Evolutionary conservation across 2,797 vertebrate genomes (phyloP), one percentile per base, ranked within the genome.

Genomic region (Squalus acanthias): DNA sequence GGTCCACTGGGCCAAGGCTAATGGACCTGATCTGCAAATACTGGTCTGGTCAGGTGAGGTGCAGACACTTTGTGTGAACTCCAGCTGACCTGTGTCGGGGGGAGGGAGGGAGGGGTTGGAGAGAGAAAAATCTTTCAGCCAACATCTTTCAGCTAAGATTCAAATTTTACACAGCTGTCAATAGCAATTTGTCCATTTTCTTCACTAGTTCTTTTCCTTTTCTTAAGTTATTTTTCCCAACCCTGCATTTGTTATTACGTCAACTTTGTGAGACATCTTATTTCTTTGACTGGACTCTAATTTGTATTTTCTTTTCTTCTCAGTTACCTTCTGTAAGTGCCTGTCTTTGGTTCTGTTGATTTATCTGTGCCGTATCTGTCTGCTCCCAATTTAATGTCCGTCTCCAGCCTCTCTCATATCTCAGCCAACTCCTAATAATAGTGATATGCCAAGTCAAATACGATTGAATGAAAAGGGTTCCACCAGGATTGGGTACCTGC

Each of bases 211-310:
- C 69, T 96, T 70, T 96, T 82, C 20, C 1, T n/a, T 95, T 87
- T 85, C 79, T 95, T 96, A 96, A 96, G 96, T 96, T 85, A 96
- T 72, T 70, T 96, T 97, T 97, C 96, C 96, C 13, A 33, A 46
- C 50, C 33, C 60, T 63, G 15, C 0, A 10, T 96, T 96, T 96
- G 72, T 67, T 79, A n/a, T 39, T 24, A 3, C 13, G 20, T 22
- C 33, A 57, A 13, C 20, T 7, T 63, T 82, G 24, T 20, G 69
- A 33, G 63, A 3, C 26, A 3, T 29, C 53, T 91, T 33, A 26
- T 91, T 29, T 63, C 10, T 91, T 60, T 91, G 88, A 72, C 10
- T 12, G 63, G 8, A 50, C 65, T 39, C 63, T 67, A 93, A 39
- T 20, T 50, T 46, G 39, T 9, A 39, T 50, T 95, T 3, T 95